Conservation (phyloP, 2,797 vertebrate genomes). For the Tenualosa ilisha region DNA sequence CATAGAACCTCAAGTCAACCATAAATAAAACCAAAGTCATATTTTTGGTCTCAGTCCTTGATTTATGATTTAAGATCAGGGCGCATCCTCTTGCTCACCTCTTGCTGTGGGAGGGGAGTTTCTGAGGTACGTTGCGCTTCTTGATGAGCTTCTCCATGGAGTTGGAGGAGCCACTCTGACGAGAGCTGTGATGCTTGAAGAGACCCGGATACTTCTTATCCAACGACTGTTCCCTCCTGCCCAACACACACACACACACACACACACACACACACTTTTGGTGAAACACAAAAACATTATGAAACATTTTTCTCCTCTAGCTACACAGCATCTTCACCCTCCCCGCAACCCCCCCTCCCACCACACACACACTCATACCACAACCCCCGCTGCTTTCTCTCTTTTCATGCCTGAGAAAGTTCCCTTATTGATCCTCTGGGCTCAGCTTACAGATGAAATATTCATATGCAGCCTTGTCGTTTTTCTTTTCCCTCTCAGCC, state of each 20-base stretch:
- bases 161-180: constrained; percentile 85
- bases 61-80: neutral
- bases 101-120: constrained; percentile 87
- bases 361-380: too few species aligned
- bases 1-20: too few species aligned
- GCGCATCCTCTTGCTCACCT: constrained; percentile 68
- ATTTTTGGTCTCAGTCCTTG: neutral
- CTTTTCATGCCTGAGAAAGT: constrained; percentile 7
- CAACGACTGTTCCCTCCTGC: constrained; percentile 91
- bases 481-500: neutral
- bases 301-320: neutral
- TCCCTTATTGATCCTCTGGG: constrained; percentile 3
- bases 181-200: constrained; percentile 83
- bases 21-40: neutral
- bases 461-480: neutral
- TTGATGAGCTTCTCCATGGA: constrained; percentile 96
- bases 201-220: constrained; percentile 91
- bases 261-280: neutral
- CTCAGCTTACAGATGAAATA: constrained; percentile 23
- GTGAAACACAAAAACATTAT: neutral
- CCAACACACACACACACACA: constrained; percentile 32
- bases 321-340: neutral
- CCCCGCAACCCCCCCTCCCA: neutral
- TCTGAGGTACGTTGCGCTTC: constrained; percentile 91
- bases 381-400: neutral